Percentiles rank a stretch among this genome's conserved stretches.
Conservation (phyloP, 2,113 vertebrate species). For the Lethenteron reissneri region DNA sequence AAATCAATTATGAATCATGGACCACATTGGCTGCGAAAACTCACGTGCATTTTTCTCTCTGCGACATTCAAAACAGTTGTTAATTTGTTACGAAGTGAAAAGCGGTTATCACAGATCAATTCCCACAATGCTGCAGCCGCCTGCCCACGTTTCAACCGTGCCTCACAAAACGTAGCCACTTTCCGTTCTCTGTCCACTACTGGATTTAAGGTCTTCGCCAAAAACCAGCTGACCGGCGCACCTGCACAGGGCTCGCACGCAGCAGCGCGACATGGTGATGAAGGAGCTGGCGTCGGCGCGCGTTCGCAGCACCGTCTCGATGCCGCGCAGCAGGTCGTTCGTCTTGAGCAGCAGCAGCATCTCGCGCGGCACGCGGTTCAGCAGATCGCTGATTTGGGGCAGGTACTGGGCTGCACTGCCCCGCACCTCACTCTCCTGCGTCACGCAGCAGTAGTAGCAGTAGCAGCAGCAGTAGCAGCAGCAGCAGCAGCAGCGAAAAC, state of each 20-base stretch:
- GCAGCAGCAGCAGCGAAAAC: not conserved
- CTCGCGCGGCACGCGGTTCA: slow-evolving; percentile 61
- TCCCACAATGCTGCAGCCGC: too few species aligned
- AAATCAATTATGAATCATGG: too few species aligned
- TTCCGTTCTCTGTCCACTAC: too few species aligned
- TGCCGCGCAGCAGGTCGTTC: slow-evolving; percentile 72
- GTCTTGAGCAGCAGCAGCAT: slow-evolving; percentile 91
- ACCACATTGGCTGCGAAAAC: too few species aligned
- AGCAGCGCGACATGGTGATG: slow-evolving; percentile 89
- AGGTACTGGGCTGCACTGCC: slow-evolving; percentile 55
- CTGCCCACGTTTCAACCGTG: too few species aligned
- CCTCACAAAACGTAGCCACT: too few species aligned
- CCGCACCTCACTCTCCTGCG: slow-evolving; percentile 56
- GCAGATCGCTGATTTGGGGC: slow-evolving; percentile 71
- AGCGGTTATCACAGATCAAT: too few species aligned
- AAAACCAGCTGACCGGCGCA: slow-evolving; percentile 15
- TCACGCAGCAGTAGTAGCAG: not conserved
- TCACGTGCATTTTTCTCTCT: too few species aligned
- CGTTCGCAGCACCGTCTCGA: slow-evolving; percentile 53
- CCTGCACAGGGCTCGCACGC: slow-evolving; percentile 46
- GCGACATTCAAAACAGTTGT: too few species aligned
- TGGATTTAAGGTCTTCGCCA: not conserved
- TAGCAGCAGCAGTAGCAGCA: too few species aligned
- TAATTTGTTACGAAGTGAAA: too few species aligned
- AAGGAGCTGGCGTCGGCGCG: slow-evolving; percentile 67